Evolutionary conservation across 2,888 invertebrate genomes (phyloP), one percentile per base, ranked within the genome.

Genomic region (Melipona bicolor): DNA sequence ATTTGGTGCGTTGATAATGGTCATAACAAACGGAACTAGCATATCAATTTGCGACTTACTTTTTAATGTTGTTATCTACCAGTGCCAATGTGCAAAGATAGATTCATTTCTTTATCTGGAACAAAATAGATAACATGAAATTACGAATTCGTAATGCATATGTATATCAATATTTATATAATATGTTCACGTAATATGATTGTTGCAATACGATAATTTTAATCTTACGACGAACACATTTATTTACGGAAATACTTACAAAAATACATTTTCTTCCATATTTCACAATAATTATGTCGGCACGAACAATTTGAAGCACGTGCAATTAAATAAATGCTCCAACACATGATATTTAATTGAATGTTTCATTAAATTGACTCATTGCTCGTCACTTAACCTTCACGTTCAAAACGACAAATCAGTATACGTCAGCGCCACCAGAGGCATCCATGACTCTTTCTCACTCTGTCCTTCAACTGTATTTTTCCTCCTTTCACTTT

Each of bases 11-110:
- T 27, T 13, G 72, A 78, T 84, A 81, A 27, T 15, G 5, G n/a
- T 13, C 54, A 32, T 54, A 65, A 2, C 54, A 61, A 76, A 62
- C 77, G 82, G 84, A 88, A 88, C 79, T 77, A 54, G 15, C 5
- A 15, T 89, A 81, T 88, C 81, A 52, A 21, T 74, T 56, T 19
- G 24, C 15, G 24, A 19, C 17, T 13, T 24, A 74, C n/a, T 56
- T 36, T 73, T 69, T 77, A 27, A 50, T 73, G 19, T n/a, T 19
- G 54, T 19, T 77, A 79, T 83, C 79, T 64, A 27, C 4, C 75
- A 76, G 62, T 75, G 50, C 13, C 49, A 62, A 27, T 21, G 19
- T 36, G 27, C 56, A 68, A 32, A 3, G 32, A n/a, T n/a, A 3
- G 50, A 19, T 50, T 52, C 17, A 19, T 24, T 50, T 62, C 49